Base-by-base conservation (phyloP, 2,888 invertebrate species). In the Zygogramma bicolorata region DNA sequence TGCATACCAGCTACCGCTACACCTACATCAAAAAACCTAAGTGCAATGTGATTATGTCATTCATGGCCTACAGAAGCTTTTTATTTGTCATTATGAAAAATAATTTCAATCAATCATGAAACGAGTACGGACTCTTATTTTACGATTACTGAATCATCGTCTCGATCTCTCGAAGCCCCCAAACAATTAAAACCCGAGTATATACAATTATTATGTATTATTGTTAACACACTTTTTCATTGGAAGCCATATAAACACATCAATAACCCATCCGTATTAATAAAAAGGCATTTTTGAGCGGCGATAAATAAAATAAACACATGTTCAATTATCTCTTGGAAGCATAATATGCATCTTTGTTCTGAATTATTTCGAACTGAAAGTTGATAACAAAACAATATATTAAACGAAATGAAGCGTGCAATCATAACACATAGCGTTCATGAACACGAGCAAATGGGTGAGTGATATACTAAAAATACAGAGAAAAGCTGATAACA, bases 271-370 rank as follows among this genome's bases (percentile, higher is more conserved):
- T 70, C 46, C 58, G 53, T 49, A 66, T 53, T 40, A 61, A 53
- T 66, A 49, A 68, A 67, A 59, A 25, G 57, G 65, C 69, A 63
- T 38, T 57, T 53, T 49, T 46, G 29, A 38, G 49, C 40, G 53
- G 15, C 65, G 62, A 73, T 66, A 70, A 68, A 62, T 27, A 60
- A 57, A 61, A 65, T 60, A 73, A 70, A 62, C 68, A 62, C 67
- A 73, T 73, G 73, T 70, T 63, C 67, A 73, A 66, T 73, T 73
- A 70, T 70, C 73, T 68, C 34, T 63, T 27, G 38, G 65, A 70
- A 69, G 70, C 60, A 70, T 63, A 70, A 73, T 73, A 69, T 65
- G 18, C 58, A 38, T 73, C 62, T 73, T 73, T 73, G 73, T 63
- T 66, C 25, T 40, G 63, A 31, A 29, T 31, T 18, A 63, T 46